Base-by-base conservation (phyloP, 2,113 vertebrate genomes). In the Tor tambroides region DNA sequence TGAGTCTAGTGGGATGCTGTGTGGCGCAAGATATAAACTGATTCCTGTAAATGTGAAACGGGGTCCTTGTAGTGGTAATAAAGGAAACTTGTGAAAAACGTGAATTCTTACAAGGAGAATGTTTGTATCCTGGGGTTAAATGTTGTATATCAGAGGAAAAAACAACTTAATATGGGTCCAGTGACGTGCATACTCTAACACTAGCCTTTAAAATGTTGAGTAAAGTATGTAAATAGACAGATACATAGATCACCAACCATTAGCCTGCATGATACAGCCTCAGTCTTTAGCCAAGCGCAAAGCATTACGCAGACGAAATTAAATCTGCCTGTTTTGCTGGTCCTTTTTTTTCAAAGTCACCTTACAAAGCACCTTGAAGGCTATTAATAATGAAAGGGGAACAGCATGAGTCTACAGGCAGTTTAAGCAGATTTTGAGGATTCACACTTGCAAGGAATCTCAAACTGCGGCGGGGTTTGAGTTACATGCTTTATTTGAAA, bases 371-470 rank as follows among this genome's bases (percentile, higher is more conserved):
- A 84, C 74, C 46, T 83, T 72, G 30, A 75, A 49, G 59, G 19
- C 23, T 63, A 87, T 84, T 67, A 87, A 84, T 84, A 84, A 84
- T 84, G 75, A 81, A 74, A 84, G 23, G 56, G 38, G 84, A 28
- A 49, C 74, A 76, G 43, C 74, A 49, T 76, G 74, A 26, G 23
- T 49, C 71, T 74, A 74, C 19, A 74, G 38, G 38, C 74, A 28
- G 43, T 49, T 77, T 51, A 49, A 51, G 74, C 74, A 51, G 74
- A 77, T 77, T 77, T 28, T 17, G 43, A 49, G 74, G 41, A 77
- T 49, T 77, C 74, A 77, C 41, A 77, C 74, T 77, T 51, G n/a
- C 43, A 17, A 26, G n/a, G 12, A 77, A 26, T 77, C 43, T 77
- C 74, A 77, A 77, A 77, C 43, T 77, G 74, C 6, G 26, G 6